Evolutionary conservation across 1,140 invertebrate genomes (phyloP), one percentile per base, ranked within the genome.

Genomic region (Zaprionus gabonicus): DNA sequence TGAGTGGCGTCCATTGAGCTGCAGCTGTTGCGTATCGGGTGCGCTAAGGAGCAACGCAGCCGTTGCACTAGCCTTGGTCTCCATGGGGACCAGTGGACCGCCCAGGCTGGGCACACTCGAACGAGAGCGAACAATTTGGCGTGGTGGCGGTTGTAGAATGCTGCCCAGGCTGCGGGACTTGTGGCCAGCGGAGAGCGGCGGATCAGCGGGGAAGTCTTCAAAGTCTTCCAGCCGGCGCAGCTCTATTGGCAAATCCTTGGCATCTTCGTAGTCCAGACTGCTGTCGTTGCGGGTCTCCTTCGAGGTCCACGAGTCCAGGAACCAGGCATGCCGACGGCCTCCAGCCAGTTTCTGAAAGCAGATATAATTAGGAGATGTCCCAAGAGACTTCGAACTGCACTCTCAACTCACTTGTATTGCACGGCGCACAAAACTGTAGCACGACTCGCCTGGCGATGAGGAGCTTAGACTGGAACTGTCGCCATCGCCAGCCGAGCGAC

Each of bases 381-480:
- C n/a, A 10, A 23, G 4, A 62, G 0, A 4, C 57, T 12, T 28
- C 1, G 4, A 2, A 15, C 3, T 2, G 9, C 13, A 3, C 20
- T 49, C 4, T 44, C 4, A 4, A 60, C 53, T 87, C 93, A 95
- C 95, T 93, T 98, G 97, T 41, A 98, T 94, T 6, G 98, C 97
- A 81, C 97, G 95, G 55, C 97, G 94, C 4, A 98, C 97, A 91
- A 98, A 98, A 87, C 97, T 98, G 93, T 98, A 98, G 91, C 98
- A 98, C 6, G 97, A 98, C 93, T 98, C 98, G 82, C 97, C 98
- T 4, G 97, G 97, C 78, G 96, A 97, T 17, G 97, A 98, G 13
- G 97, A 97, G 28, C 97, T 98, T 3, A 98, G 94, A 76, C 97
- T 97, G 1, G 96, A 97, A 55, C 94, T 94, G 62, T 94, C 92